A percentile compares a stretch with the other conserved stretches of the same genome.
Evolutionary conservation across 1,140 invertebrate species (phyloP).

Genomic region (Epicauta chinensis): DNA sequence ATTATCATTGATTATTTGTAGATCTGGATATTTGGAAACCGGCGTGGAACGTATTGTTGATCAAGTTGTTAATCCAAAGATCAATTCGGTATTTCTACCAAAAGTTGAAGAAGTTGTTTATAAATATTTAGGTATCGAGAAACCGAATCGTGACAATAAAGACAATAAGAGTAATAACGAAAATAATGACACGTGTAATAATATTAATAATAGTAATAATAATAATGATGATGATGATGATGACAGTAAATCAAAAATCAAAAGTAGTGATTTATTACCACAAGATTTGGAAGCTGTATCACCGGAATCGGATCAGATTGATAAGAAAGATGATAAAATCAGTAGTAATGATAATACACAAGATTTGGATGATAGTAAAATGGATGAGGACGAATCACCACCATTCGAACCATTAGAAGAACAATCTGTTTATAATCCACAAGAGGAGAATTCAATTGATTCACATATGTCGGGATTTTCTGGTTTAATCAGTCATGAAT

Average conservation of each 20-base stretch:
- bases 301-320: slow-evolving; percentile 59
- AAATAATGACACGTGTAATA: too few relatives aligned
- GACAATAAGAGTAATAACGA: slow-evolving; percentile 12
- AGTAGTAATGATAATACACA: slow-evolving; percentile 32
- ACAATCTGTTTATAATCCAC: slow-evolving; percentile 15
- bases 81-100: slow-evolving; percentile 77
- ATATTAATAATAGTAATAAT: too few relatives aligned
- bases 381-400: slow-evolving; percentile 60
- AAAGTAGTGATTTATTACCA: slow-evolving; percentile 56
- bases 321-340: slow-evolving; percentile 38
- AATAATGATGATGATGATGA: slow-evolving; percentile 38
- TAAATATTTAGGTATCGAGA: slow-evolving; percentile 75
- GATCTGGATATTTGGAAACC: slow-evolving; percentile 71
- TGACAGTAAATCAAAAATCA: slow-evolving; percentile 38
- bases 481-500: slow-evolving; percentile 39
- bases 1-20: slow-evolving; percentile 43
- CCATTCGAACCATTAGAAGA: slow-evolving; percentile 58
- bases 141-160: slow-evolving; percentile 40
- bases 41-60: slow-evolving; percentile 91
- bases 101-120: slow-evolving; percentile 88
- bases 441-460: slow-evolving; percentile 46
- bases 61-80: slow-evolving; percentile 91
- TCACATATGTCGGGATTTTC: slow-evolving; percentile 55
- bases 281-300: slow-evolving; percentile 72
- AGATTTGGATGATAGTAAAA: slow-evolving; percentile 51